These are phyloP conservation scores for Euzophera pinguis DNA, from an alignment of 2,888 invertebrate genomes.

Conservation along the genomic window DNA sequence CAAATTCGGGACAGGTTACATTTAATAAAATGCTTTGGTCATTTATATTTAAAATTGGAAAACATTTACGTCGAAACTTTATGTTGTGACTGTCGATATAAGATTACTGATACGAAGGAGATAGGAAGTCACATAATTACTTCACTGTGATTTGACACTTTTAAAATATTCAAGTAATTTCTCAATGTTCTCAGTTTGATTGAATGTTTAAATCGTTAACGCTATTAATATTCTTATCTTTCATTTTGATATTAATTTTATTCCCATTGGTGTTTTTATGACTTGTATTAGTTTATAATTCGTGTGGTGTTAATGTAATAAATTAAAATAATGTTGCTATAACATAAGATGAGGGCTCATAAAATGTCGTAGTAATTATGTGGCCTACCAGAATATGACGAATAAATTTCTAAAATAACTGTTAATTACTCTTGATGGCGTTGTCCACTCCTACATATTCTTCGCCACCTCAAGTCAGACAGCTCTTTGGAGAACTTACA, in stretches of 20 bases:
- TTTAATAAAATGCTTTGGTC: constrained; percentile 33
- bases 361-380: too few species aligned
- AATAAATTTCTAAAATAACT: too few species aligned
- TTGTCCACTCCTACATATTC: too few species aligned
- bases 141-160: constrained; percentile 41
- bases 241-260: neutral
- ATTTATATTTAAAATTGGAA: constrained; percentile 44
- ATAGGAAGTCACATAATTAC: constrained; percentile 41
- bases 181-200: constrained; percentile 17
- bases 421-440: too few species aligned
- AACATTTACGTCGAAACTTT: constrained; percentile 35
- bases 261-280: neutral
- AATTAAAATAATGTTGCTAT: neutral
- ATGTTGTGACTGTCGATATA: constrained; percentile 41
- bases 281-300: neutral
- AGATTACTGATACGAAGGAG: constrained; percentile 36
- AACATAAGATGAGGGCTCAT: too few species aligned
- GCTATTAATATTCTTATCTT: constrained; percentile 5
- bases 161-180: constrained; percentile 20
- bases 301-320: neutral
- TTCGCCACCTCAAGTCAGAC: too few species aligned
- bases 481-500: too few species aligned
- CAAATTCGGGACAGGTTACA: constrained; percentile 35
- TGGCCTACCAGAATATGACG: too few species aligned
- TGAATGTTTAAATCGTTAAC: constrained; percentile 1